Conservation (phyloP, 2,888 invertebrate genomes). For the Eupithecia centaureata region DNA sequence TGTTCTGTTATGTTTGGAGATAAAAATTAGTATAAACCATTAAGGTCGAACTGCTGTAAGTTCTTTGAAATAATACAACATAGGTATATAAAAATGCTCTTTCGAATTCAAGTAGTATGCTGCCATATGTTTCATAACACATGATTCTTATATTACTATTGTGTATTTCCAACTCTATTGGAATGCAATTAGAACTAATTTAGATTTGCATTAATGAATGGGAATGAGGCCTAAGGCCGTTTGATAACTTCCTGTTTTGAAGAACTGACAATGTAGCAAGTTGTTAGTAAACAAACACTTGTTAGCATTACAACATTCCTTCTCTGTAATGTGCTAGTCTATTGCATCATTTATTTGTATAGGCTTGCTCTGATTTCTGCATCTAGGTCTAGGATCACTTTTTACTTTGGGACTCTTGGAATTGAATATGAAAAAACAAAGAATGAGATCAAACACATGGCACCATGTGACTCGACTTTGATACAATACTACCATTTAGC, state of each 20-base stretch:
- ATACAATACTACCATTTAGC: neutral
- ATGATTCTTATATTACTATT: neutral
- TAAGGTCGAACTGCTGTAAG: no score
- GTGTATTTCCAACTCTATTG: slow-evolving; percentile 1
- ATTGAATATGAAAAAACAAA: neutral
- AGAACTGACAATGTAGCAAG: slow-evolving; percentile 31
- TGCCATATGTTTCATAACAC: neutral
- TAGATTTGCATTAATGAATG: slow-evolving; percentile 20
- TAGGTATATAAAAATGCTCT: no score
- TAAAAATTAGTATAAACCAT: neutral
- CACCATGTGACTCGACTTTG: neutral
- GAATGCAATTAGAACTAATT: slow-evolving; percentile 17
- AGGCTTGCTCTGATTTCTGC: slow-evolving; percentile 25
- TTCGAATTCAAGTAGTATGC: no score
- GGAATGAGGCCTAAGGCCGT: slow-evolving; percentile 20
- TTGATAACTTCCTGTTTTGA: slow-evolving; percentile 33
- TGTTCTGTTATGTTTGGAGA: neutral
- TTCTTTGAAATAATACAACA: neutral
- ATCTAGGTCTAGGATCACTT: slow-evolving; percentile 13
- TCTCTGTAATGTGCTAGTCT: slow-evolving; percentile 27
- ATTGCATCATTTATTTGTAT: slow-evolving; percentile 37
- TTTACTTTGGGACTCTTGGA: no score
- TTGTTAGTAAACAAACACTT: slow-evolving; percentile 44
- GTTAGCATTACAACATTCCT: slow-evolving; percentile 33
- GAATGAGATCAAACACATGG: neutral